A percentile compares a stretch with the other conserved stretches of the same genome.
Conservation (phyloP, 2,888 invertebrate genomes). For the Ephialtes manifestator region DNA sequence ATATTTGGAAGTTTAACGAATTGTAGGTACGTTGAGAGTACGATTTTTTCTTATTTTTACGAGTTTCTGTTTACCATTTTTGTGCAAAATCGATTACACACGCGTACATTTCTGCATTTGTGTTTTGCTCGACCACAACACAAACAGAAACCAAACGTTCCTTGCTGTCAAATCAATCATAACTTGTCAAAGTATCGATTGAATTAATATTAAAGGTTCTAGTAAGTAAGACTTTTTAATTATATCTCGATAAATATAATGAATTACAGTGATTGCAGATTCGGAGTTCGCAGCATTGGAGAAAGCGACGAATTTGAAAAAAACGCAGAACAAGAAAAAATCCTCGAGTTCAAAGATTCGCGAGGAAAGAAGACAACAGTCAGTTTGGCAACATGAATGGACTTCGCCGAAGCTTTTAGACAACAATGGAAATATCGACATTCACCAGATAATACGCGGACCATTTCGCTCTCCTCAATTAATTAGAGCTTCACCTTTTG, state of each 20-base stretch:
- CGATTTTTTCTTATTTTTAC: neutral
- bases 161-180: conserved; percentile 47
- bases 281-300: neutral
- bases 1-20: neutral
- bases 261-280: conserved; percentile 48
- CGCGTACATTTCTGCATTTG: neutral
- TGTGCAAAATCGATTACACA: neutral
- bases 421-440: conserved; percentile 53
- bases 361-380: conserved; percentile 2
- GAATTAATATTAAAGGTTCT: neutral
- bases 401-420: conserved; percentile 54
- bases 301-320: neutral
- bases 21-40: neutral
- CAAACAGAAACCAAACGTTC: conserved; percentile 16
- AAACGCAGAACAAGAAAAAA: neutral
- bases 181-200: conserved; percentile 4
- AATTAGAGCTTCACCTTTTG: conserved; percentile 70
- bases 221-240: neutral
- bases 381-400: conserved; percentile 72
- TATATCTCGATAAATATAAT: neutral
- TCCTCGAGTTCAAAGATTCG: neutral
- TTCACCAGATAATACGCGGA: conserved; percentile 71
- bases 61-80: neutral
- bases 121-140: neutral
- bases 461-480: conserved; percentile 72